Evolutionary conservation across 1,140 invertebrate genomes (phyloP), one percentile per base, ranked within the genome.

Genomic region (Trypoxylus dichotomus): DNA sequence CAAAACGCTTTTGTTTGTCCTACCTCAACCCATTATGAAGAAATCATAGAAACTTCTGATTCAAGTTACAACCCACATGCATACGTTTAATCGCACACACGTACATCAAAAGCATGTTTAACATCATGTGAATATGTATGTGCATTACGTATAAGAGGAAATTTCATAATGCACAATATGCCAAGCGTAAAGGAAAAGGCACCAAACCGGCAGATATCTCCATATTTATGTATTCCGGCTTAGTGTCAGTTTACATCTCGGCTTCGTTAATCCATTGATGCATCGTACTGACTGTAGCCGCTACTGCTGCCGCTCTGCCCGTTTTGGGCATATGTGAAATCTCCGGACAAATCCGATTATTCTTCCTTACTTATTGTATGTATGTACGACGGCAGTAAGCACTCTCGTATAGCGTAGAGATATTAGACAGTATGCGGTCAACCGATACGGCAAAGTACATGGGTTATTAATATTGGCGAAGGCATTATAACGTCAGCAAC

Each of bases 261-360:
- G 60, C 60, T 63, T 63, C 24, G 60, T 63, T 63, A 63, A 63
- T 63, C 60, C 60, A 63, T 63, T 63, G 60, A 63, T 63, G 60
- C 60, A 63, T 63, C 60, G 60, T 37, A 37, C 32, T 37, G 32
- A 37, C 60, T 27, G 19, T 24, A 8, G 10, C 32, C 19, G 60
- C 19, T 54, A 19, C 47, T 54, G 19, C 47, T 54, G 24, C 60
- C 24, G 60, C 21, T 13, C 21, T 68, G 19, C 21, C 60, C 21
- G 60, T 24, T 68, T 68, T 68, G 60, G 60, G 27, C 60, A 68
- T 68, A 68, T 68, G 60, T 68, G 60, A 68, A 68, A 68, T 68
- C 60, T 24, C 19, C 60, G 60, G 27, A 68, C 60, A 68, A 68
- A 68, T 68, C 60, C 60, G 60, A 68, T 68, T 68, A 68, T 68